Percentiles rank a stretch among this genome's conserved stretches.
Conservation (phyloP, 2,888 invertebrate genomes). For the Gastrophysa polygoni region DNA sequence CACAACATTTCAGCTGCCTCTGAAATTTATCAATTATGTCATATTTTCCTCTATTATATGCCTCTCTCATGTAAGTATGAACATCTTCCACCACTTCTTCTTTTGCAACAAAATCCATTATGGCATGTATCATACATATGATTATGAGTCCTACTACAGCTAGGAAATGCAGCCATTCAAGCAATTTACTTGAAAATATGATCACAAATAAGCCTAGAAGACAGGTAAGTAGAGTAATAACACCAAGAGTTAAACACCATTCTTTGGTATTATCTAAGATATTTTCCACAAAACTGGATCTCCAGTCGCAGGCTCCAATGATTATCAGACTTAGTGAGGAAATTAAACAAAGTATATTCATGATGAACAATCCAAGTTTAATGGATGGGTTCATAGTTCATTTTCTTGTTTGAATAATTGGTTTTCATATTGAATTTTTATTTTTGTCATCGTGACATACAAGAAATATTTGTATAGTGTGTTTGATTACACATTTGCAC, state of each 20-base stretch:
- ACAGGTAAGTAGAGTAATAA: background rate
- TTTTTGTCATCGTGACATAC: background rate
- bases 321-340: background rate
- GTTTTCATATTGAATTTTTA: background rate
- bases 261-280: background rate
- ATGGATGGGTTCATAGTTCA: background rate
- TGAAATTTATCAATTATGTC: conserved; percentile 17
- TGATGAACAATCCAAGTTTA: background rate
- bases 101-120: background rate
- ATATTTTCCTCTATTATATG: background rate
- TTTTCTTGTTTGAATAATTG: background rate
- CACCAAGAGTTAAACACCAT: conserved; percentile 10
- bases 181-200: background rate
- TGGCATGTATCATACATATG: conserved; percentile 1
- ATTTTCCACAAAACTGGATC: background rate
- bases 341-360: background rate
- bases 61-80: background rate
- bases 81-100: background rate
- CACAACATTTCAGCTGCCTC: conserved; percentile 16
- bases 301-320: background rate
- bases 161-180: conserved; percentile 6
- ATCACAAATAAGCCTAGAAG: background rate
- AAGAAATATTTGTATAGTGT: too few relatives aligned
- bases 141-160: background rate
- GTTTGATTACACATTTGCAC: too few relatives aligned